Evolutionary conservation across 2,113 vertebrate genomes (phyloP).

Genomic region (Crotophaga sulcirostris): DNA sequence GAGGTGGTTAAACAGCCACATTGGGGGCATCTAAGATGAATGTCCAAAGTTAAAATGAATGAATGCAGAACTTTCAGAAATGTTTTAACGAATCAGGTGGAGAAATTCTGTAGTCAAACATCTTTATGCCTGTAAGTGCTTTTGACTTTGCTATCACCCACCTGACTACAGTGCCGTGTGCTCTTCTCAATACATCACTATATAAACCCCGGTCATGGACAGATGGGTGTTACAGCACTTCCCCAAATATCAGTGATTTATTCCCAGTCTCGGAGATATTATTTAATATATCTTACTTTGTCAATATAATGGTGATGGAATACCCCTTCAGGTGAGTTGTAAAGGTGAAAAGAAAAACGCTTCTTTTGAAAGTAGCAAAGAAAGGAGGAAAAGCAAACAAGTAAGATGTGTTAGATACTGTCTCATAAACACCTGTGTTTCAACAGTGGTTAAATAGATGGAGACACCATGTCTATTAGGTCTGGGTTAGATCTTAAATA

Average conservation of each 20-base stretch:
- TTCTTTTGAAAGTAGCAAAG: background rate
- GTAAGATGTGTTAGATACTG: background rate
- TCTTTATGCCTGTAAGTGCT: background rate
- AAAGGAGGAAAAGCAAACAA: background rate
- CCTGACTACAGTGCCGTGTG: conserved; percentile 12
- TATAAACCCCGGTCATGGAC: background rate
- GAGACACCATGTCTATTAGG: background rate
- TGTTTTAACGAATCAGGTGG: background rate
- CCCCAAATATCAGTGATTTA: conserved; percentile 63
- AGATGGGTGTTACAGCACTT: conserved; percentile 54
- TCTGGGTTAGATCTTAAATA: background rate
- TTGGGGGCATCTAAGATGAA: background rate
- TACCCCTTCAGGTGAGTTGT: conserved; percentile 58
- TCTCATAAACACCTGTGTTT: background rate
- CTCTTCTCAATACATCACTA: conserved; percentile 45
- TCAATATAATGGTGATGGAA: conserved; percentile 70
- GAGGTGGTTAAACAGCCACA: background rate
- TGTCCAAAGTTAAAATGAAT: background rate
- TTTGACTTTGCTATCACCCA: conserved; percentile 10
- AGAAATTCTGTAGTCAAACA: conserved; percentile 29
- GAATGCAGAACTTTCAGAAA: background rate
- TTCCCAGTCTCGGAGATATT: conserved; percentile 3
- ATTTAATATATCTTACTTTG: conserved; percentile 66
- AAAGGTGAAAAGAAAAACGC: conserved; percentile 34
- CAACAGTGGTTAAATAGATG: background rate